Base-by-base conservation (phyloP, 1,140 invertebrate genomes). In the Idris sp. region DNA sequence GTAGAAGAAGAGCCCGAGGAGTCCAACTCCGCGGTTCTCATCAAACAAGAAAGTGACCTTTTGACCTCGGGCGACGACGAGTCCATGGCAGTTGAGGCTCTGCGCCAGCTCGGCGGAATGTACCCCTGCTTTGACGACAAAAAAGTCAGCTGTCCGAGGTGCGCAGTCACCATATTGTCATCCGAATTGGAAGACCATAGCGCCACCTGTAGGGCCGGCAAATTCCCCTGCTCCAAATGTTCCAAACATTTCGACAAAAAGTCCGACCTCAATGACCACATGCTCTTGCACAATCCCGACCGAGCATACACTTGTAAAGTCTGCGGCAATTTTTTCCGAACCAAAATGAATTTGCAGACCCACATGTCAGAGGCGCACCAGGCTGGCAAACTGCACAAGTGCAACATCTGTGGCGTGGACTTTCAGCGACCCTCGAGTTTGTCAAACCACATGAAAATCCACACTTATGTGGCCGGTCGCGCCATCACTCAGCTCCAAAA, bases 391-490 rank as follows among this genome's bases (percentile, higher is more conserved):
- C 77, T 81, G 10, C 81, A 88, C 30, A 86, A 87, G 22, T 89
- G 88, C 44, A 77, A 73, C 1, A 82, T 88, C 19, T 89, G 88
- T 35, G 83, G 81, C 5, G 85, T 80, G 31, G 86, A 86, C 59
- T 89, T 86, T 79, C 88, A 86, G 65, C 81, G 83, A 74, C 89
- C 83, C 56, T 90, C 87, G 26, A 88, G 83, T 84, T 82, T 88
- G 30, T 88, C 86, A 5, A 89, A 89, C 73, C 88, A 89, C 62
- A 84, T 86, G 84, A 89, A 89, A 71, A 87, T 89, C 43, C 88
- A 89, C 43, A 84, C 80, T 2, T 88, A 88, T 35, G 80, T 85
- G 1, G 85, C 88, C 4, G 88, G 88, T 9, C 76, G 87, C 36
- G 87, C 84, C 0, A 65, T 88, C 2, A 53, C 80, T 15, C 81